Percentiles rank a stretch among this genome's conserved stretches.
These are phyloP conservation scores for Rutpela maculata DNA, from an alignment of 2,888 invertebrate genomes.

Conservation along the genomic window DNA sequence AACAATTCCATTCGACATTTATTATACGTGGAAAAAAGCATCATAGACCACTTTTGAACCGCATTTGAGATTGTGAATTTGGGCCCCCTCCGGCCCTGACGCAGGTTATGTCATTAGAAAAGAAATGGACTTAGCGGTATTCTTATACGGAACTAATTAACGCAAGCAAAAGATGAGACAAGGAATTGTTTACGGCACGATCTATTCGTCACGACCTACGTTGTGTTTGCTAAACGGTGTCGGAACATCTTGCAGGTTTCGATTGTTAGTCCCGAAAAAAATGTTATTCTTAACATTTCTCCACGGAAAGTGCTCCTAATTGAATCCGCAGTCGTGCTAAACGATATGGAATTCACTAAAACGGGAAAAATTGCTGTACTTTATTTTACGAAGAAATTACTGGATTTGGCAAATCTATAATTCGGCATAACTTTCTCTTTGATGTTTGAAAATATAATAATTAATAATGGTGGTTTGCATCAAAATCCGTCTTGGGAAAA, in stretches of 20 bases:
- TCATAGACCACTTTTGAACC: too few relatives aligned
- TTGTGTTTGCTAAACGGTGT: conserved; percentile 11
- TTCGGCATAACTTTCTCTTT: background rate
- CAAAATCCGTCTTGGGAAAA: too few relatives aligned
- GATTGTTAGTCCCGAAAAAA: conserved; percentile 28
- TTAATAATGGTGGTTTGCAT: too few relatives aligned
- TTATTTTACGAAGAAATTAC: background rate
- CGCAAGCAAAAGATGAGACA: conserved; percentile 36
- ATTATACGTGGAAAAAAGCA: too few relatives aligned
- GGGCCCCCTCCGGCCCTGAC: background rate
- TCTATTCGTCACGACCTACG: conserved; percentile 26
- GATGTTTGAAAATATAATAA: too few relatives aligned
- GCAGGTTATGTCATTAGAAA: conserved; percentile 36
- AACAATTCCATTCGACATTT: too few relatives aligned
- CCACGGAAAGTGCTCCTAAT: conserved; percentile 28
- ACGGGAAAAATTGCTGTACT: conserved; percentile 3
- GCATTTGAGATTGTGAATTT: background rate
- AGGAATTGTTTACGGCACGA: conserved; percentile 20
- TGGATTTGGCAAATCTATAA: background rate
- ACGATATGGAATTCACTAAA: conserved; percentile 19
- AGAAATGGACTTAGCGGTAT: conserved; percentile 45
- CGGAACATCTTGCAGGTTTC: conserved; percentile 5
- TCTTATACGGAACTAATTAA: conserved; percentile 50
- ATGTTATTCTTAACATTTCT: conserved; percentile 11
- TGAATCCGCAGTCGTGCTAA: conserved; percentile 18